Base-by-base conservation (phyloP, 2,888 invertebrate genomes). In the Eretmocerus hayati region DNA sequence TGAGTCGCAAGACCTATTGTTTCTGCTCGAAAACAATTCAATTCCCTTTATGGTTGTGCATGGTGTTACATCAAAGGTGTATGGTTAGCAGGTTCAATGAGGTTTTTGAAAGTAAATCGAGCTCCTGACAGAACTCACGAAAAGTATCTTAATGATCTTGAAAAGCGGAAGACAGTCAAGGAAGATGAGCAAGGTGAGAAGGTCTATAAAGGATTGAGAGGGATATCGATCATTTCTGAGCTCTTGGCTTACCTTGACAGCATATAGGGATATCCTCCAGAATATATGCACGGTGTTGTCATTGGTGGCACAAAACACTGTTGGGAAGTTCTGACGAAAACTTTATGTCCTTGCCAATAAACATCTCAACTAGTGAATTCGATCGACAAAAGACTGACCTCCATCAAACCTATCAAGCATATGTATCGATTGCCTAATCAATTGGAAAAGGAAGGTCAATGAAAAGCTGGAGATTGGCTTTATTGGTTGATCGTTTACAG, bases 201-300 rank as follows among this genome's bases (percentile, higher is more conserved):
- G 20, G 9, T 18, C 20, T 37, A 19, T n/a, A 13, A 18, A 8
- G 9, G 19, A 18, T 18, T 19, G 9, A n/a, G 11, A 37, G 21
- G 8, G 5, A 37, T 9, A 37, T 18, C 9, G 5, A 37, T 9
- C 13, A 9, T 11, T 13, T 37, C 6, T 8, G 19, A 19, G 37
- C 20, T 5, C 9, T 37, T 5, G 21, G 2, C 5, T 18, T 3
- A 5, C 20, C 21, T 37, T n/a, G 37, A 37, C 19, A 37, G 13
- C 11, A 21, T 37, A 9, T 37, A 21, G 37, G 18, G 18, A 9
- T 18, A 20, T 8, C 37, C 37, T 4, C 5, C 20, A 5, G 37
- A 37, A 13, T 37, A 37, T 20, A 37, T 37, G 37, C 37, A 37
- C 20, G 37, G 20, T 5, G n/a, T n/a, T n/a, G n/a, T n/a, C n/a